A percentile compares a stretch with the other conserved stretches of the same genome.
Evolutionary conservation across 2,888 invertebrate genomes (phyloP).

Genomic region (Atherix ibis): DNA sequence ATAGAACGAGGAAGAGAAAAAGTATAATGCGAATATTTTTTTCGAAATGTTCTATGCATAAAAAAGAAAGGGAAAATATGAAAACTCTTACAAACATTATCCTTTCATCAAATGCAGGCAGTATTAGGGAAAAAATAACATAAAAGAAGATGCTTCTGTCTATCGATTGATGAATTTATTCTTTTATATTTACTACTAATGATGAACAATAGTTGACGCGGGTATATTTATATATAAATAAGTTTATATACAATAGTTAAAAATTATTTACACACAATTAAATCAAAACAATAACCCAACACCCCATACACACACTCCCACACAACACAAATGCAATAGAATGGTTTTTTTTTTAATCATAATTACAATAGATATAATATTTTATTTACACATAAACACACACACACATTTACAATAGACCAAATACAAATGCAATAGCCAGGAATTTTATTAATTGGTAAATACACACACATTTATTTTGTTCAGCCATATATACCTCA

Average conservation of each 20-base stretch:
- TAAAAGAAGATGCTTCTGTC: too few relatives aligned
- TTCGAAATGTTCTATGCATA: too few relatives aligned
- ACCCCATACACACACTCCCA: slow-evolving; percentile 8
- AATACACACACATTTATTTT: background rate
- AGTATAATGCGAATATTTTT: too few relatives aligned
- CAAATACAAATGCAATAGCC: slow-evolving; percentile 31
- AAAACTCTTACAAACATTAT: too few relatives aligned
- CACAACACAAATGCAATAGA: slow-evolving; percentile 11
- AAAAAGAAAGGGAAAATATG: too few relatives aligned
- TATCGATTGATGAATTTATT: too few relatives aligned
- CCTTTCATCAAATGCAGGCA: too few relatives aligned
- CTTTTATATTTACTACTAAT: too few relatives aligned
- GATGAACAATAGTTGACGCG: slow-evolving; percentile 13
- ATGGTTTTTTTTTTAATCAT: slow-evolving; percentile 24
- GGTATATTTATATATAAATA: slow-evolving; percentile 14
- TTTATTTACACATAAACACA: slow-evolving; percentile 24
- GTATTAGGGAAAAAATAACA: too few relatives aligned
- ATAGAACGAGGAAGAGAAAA: too few relatives aligned
- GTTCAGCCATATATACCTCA: background rate
- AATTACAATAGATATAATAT: slow-evolving; percentile 25
- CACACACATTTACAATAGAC: slow-evolving; percentile 29
- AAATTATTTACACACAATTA: slow-evolving; percentile 14
- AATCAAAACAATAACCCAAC: slow-evolving; percentile 7
- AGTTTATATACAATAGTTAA: slow-evolving; percentile 13
- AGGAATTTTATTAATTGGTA: slow-evolving; percentile 16